Conservation (phyloP, 2,113 vertebrate species). For the Semnornis frantzii region DNA sequence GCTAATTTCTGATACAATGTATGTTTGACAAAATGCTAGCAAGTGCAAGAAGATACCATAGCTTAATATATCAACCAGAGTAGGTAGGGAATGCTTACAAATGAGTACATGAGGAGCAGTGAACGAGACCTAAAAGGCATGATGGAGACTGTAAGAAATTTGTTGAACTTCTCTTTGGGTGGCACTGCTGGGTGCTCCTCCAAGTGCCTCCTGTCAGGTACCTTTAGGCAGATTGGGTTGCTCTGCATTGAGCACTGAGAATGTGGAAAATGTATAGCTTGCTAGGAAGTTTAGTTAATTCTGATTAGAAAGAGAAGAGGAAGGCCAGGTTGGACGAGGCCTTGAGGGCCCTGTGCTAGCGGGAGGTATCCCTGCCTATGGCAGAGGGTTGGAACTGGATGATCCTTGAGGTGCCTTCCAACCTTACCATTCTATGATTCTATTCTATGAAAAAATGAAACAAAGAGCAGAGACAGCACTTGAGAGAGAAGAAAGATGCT, state of each 20-base stretch:
- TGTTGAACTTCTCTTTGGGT: neutral
- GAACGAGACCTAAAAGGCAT: neutral
- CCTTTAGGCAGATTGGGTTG: neutral
- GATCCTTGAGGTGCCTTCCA: too few relatives aligned
- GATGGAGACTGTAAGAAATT: neutral
- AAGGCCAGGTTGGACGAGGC: neutral
- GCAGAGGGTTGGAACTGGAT: too few relatives aligned
- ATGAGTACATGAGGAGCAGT: neutral
- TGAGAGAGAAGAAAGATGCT: neutral
- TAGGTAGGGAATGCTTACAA: neutral
- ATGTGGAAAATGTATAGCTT: neutral
- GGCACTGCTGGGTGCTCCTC: neutral
- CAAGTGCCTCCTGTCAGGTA: neutral
- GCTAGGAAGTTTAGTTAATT: neutral
- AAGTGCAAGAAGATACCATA: neutral
- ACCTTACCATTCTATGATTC: too few relatives aligned
- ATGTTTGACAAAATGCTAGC: neutral
- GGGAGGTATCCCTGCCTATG: too few relatives aligned
- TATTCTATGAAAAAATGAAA: conserved; percentile 6
- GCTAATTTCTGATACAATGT: neutral
- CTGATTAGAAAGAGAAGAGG: neutral
- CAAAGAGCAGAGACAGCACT: neutral
- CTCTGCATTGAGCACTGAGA: rapidly evolving
- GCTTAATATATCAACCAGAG: neutral
- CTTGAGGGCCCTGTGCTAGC: too few relatives aligned